Evolutionary conservation across 2,888 invertebrate genomes (phyloP).

Genomic region (Poecilobothrus nobilitatus): DNA sequence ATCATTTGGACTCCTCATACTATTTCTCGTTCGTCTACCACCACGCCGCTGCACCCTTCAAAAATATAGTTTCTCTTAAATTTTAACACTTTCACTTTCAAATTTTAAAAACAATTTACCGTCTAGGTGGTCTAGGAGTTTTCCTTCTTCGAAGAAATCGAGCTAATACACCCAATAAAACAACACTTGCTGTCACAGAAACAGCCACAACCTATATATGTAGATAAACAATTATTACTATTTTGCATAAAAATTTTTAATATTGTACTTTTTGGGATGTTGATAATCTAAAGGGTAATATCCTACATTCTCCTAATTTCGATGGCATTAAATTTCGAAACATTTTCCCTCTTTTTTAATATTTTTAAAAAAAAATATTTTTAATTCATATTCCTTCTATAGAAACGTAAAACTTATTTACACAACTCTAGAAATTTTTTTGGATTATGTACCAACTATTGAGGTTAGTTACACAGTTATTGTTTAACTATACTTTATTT

Average conservation of each 20-base stretch:
- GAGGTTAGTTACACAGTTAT: too few species aligned
- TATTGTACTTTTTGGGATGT: slow-evolving; percentile 41
- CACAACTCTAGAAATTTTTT: too few species aligned
- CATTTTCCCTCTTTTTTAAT: neutral
- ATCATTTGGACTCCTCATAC: slow-evolving; percentile 63
- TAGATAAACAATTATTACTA: slow-evolving; percentile 14
- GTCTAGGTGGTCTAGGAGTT: slow-evolving; percentile 52
- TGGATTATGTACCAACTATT: too few species aligned
- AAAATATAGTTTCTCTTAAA: neutral
- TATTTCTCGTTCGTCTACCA: slow-evolving; percentile 49
- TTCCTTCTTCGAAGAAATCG: slow-evolving; percentile 67
- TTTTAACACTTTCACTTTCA: neutral
- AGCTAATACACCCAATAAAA: slow-evolving; percentile 74
- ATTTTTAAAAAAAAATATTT: too few species aligned
- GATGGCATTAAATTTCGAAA: slow-evolving; percentile 27
- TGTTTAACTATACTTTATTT: too few species aligned
- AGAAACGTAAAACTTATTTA: too few species aligned
- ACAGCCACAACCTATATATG: slow-evolving; percentile 43
- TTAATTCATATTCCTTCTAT: too few species aligned
- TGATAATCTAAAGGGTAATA: slow-evolving; percentile 38
- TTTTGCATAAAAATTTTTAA: neutral
- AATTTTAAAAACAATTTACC: slow-evolving; percentile 27
- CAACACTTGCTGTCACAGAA: slow-evolving; percentile 55
- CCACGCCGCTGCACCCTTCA: slow-evolving; percentile 40
- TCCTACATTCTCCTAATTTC: slow-evolving; percentile 31